Base-by-base conservation (phyloP, 2,797 vertebrate genomes). In the Melopsittacus undulatus region DNA sequence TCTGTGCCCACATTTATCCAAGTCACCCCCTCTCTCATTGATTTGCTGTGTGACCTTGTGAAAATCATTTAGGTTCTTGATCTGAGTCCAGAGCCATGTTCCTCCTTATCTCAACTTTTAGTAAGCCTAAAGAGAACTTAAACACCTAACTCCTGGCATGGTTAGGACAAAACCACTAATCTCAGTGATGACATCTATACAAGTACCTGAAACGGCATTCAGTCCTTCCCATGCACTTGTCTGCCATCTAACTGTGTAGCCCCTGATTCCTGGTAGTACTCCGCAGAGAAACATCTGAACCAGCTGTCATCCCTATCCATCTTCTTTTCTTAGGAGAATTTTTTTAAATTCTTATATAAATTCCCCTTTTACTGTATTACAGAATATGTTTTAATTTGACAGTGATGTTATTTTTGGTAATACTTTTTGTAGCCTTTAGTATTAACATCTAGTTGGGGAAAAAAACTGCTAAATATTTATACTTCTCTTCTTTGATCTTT, bases 401-500 rank as follows among this genome's bases (percentile, higher is more conserved):
- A 92, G 74, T 26, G 9, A n/a, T 79, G 22, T 74, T 93, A 76
- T 77, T 95, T 96, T 96, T 94, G 91, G 72, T 82, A 83, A 77
- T 68, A 32, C 63, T 80, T 90, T 85, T 91, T 92, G 83, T 93
- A 96, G 72, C 64, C 93, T 66, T 90, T 96, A 78, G 61, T 92
- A 80, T 96, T 94, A 95, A 94, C 92, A 83, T 95, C 62, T 91
- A 92, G 87, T 96, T 95, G 76, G 59, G 45, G 45, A 61, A 38
- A 68, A 81, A 90, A 91, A 92, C 67, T 93, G 85, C 91, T 96
- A 91, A 97, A 96, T 96, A 96, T 96, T 95, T 91, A 91, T 95
- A 72, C 56, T 73, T 90, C 92, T 92, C 2, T 23, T 76, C 94
- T 95, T 97, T 92, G 73, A 86, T 93, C 83, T 94, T 94, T 91